Evolutionary conservation across 2,797 vertebrate genomes (phyloP).

Genomic region (Silurus aristotelis): DNA sequence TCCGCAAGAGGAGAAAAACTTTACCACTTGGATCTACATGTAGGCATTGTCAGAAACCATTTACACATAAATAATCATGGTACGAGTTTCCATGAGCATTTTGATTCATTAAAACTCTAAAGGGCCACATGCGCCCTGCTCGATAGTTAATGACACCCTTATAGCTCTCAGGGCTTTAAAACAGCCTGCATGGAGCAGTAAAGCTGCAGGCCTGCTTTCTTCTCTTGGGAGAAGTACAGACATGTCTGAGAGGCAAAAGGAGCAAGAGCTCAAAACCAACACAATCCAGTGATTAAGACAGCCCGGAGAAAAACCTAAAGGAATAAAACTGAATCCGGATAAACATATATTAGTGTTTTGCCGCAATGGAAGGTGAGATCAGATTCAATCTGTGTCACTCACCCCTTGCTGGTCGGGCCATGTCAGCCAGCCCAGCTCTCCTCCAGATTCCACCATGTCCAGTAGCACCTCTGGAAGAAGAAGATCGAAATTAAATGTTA

Average conservation of each 20-base stretch:
- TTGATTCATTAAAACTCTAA: constrained; percentile 53
- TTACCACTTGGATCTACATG: not conserved
- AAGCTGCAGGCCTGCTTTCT: constrained; percentile 63
- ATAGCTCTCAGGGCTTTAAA: constrained; percentile 73
- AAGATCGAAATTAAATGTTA: not conserved
- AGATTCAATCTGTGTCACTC: constrained; percentile 65
- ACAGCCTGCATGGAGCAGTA: constrained; percentile 73
- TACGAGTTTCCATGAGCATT: constrained; percentile 20
- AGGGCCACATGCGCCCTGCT: constrained; percentile 73
- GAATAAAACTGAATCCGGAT: constrained; percentile 28
- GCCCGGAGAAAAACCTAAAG: constrained; percentile 33
- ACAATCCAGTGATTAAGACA: constrained; percentile 3
- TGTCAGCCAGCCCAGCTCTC: constrained; percentile 92
- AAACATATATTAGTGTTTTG: not conserved
- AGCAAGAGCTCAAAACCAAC: not conserved
- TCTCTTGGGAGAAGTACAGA: constrained; percentile 61
- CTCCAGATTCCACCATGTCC: constrained; percentile 87
- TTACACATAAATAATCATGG: not conserved
- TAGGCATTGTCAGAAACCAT: not conserved
- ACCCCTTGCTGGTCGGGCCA: constrained; percentile 87
- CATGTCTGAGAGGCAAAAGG: constrained; percentile 47
- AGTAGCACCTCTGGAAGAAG: constrained; percentile 84
- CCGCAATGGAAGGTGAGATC: not conserved
- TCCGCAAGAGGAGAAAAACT: not conserved
- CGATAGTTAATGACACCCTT: constrained; percentile 79